A percentile compares a stretch with the other conserved stretches of the same genome.
Conservation (phyloP, 1,140 invertebrate species). For the Himalopsyche phryganea region DNA sequence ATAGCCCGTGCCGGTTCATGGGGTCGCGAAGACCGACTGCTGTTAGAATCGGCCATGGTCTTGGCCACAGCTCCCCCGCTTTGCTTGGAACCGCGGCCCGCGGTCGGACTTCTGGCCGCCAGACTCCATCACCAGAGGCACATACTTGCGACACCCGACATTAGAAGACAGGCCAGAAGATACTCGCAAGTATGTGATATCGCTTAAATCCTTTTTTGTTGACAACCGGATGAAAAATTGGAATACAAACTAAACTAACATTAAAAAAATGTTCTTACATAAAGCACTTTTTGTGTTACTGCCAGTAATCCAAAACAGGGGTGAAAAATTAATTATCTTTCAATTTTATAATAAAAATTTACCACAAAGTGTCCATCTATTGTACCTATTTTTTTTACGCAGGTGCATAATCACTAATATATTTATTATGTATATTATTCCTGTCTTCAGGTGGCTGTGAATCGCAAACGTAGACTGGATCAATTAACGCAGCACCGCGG, state of each 20-base stretch:
- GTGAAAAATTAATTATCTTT: too few relatives aligned
- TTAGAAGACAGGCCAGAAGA: constrained; percentile 70
- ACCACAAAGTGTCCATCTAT: too few relatives aligned
- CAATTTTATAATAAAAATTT: too few relatives aligned
- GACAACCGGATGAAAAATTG: too few relatives aligned
- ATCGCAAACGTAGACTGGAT: constrained; percentile 83
- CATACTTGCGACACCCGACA: constrained; percentile 68
- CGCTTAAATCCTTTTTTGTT: too few relatives aligned
- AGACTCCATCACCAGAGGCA: constrained; percentile 70
- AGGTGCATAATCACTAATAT: too few relatives aligned
- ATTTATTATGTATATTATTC: too few relatives aligned
- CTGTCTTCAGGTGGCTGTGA: constrained; percentile 68
- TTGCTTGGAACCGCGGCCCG: constrained; percentile 81
- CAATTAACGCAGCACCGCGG: constrained; percentile 76
- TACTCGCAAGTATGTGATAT: constrained; percentile 59
- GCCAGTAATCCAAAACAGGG: too few relatives aligned
- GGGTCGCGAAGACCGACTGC: constrained; percentile 73
- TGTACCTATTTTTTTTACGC: too few relatives aligned
- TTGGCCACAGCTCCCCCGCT: constrained; percentile 79
- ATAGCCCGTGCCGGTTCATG: constrained; percentile 65
- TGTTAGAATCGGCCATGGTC: constrained; percentile 78
- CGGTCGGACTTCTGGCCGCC: constrained; percentile 70
- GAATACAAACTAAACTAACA: too few relatives aligned
- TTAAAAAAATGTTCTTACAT: too few relatives aligned
- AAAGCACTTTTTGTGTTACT: too few relatives aligned